phyloP scores from a whole-genome alignment of 2,888 invertebrate species.

The Epistrophe grossulariae region DNA sequence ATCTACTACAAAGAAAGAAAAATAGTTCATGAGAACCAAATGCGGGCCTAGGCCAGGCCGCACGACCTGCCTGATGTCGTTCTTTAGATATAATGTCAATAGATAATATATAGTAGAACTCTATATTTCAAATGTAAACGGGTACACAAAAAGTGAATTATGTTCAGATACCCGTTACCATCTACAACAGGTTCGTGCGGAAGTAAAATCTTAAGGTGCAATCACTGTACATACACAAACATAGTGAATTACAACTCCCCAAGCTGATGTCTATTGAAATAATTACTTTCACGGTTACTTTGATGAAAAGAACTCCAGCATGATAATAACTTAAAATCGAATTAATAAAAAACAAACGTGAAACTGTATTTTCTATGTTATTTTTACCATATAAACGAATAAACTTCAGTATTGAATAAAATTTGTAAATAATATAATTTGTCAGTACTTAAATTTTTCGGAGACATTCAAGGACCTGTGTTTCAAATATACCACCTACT shows the following conservation, averaged over 20 bases:
- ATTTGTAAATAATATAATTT: background rate
- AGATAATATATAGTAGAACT: slow-evolving; percentile 52
- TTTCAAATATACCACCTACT: no score
- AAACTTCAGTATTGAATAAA: background rate
- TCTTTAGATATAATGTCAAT: slow-evolving; percentile 83
- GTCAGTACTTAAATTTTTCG: background rate
- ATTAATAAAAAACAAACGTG: background rate
- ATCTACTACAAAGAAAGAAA: slow-evolving; percentile 99
- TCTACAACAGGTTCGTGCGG: slow-evolving; percentile 30
- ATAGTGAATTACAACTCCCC: background rate
- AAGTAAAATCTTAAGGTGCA: slow-evolving; percentile 19
- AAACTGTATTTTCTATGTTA: background rate
- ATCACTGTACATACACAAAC: slow-evolving; percentile 20
- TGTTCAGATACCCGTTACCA: slow-evolving; percentile 27
- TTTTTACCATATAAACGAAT: background rate
- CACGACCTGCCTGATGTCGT: slow-evolving; percentile 84
- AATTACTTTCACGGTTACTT: background rate
- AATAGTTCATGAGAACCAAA: slow-evolving; percentile 86
- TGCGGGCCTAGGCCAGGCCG: slow-evolving; percentile 84
- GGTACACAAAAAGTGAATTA: slow-evolving; percentile 28
- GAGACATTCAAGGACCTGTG: no score
- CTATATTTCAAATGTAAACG: slow-evolving; percentile 29
- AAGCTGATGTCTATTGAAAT: slow-evolving; percentile 6
- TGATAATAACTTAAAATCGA: background rate
- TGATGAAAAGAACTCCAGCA: background rate